A percentile compares a stretch with the other conserved stretches of the same genome.
Conservation (phyloP, 2,888 invertebrate species). For the Idaea straminata region DNA sequence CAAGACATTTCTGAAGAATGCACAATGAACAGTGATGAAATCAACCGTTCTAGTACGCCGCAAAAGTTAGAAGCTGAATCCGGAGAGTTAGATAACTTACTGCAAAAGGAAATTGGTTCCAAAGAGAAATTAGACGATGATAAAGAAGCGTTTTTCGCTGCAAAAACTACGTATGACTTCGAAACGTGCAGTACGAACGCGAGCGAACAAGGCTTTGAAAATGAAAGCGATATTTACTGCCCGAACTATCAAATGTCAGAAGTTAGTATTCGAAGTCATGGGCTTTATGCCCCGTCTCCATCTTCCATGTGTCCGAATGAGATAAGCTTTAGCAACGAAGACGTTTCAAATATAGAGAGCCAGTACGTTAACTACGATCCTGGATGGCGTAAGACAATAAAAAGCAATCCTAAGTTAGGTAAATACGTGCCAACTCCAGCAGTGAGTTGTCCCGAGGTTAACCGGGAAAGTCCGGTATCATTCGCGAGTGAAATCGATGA, state of each 20-base stretch:
- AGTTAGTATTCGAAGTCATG: slow-evolving; percentile 83
- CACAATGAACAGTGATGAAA: slow-evolving; percentile 70
- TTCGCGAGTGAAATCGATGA: slow-evolving; percentile 83
- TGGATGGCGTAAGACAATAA: slow-evolving; percentile 72
- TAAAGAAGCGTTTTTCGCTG: slow-evolving; percentile 66
- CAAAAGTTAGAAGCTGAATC: slow-evolving; percentile 46
- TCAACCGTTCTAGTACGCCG: slow-evolving; percentile 56
- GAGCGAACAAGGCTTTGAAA: slow-evolving; percentile 74
- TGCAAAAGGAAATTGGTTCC: slow-evolving; percentile 47
- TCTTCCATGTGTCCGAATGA: slow-evolving; percentile 76
- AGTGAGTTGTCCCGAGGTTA: slow-evolving; percentile 70
- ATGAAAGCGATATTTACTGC: slow-evolving; percentile 82
- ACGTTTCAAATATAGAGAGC: slow-evolving; percentile 72
- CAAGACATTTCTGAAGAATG: slow-evolving; percentile 74
- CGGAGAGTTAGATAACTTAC: slow-evolving; percentile 57
- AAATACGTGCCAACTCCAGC: slow-evolving; percentile 70
- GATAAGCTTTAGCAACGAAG: slow-evolving; percentile 73
- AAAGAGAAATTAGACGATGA: slow-evolving; percentile 63
- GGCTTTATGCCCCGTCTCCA: slow-evolving; percentile 82
- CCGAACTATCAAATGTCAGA: slow-evolving; percentile 82
- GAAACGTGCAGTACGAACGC: slow-evolving; percentile 73
- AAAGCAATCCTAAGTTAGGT: slow-evolving; percentile 63
- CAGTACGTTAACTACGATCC: slow-evolving; percentile 81
- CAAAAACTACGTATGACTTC: slow-evolving; percentile 68
- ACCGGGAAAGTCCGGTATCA: slow-evolving; percentile 68